Evolutionary conservation across 2,113 vertebrate species (phyloP), one percentile per base, ranked within the genome.

Genomic region (Phalacrocorax aristotelis): DNA sequence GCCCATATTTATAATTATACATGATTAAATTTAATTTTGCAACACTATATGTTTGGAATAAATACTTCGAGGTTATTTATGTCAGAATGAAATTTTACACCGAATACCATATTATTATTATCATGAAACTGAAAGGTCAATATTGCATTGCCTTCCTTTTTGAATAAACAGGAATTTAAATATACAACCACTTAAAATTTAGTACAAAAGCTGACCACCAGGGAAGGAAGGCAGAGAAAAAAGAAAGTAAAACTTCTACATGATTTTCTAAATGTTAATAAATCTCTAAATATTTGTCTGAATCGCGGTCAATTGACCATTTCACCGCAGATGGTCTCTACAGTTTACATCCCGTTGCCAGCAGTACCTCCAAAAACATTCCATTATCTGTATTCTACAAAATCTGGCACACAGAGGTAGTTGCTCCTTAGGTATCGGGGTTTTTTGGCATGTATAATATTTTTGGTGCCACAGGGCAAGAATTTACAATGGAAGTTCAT

Each of bases 301-400:
- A 92, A 89, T 89, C 60, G 68, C 10, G 79, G 25, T 70, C 75
- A 90, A 51, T 92, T 46, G 44, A 46, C 71, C 74, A 74, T 90
- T 79, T 81, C 90, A 83, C 62, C 92, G 79, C 92, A 97, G 82
- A 92, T 95, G 83, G 92, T 89, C 42, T n/a, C 71, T 81, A 89
- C 79, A 92, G 64, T 95, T 95, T 93, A 64, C 79, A 90, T 75
- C 61, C 69, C 93, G 34, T 87, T 91, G 79, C 48, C 48, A 78
- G 68, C 32, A 78, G 15, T 54, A 78, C 70, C 20, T 51, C 29
- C 38, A 55, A 89, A 96, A 95, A 8, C 80, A 87, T 77, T 71
- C n/a, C 22, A 8, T 81, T 23, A 81, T 83, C 49, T 40, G 15
- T 29, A 25, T 74, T 86, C 60, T 71, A 42, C 52, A 81, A 83